Conservation (phyloP, 1,140 invertebrate genomes). For the Plodia interpunctella region DNA sequence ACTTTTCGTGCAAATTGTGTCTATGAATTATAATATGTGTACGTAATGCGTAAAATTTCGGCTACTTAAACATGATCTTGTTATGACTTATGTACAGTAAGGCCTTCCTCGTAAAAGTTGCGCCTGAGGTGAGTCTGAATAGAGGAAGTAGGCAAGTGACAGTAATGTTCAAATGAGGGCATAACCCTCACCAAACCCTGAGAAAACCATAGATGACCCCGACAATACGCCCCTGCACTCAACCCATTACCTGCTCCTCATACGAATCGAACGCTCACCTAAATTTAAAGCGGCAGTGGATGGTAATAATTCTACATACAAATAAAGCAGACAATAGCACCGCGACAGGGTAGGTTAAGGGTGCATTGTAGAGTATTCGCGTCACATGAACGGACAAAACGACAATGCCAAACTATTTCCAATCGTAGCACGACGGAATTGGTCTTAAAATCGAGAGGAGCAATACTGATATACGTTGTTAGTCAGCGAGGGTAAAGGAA, state of each 20-base stretch:
- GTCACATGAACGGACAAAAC: constrained; percentile 43
- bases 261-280: background rate
- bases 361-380: constrained; percentile 64
- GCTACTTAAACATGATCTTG: background rate
- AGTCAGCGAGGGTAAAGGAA: constrained; percentile 36
- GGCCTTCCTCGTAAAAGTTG: constrained; percentile 34
- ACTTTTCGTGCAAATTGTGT: too few species aligned
- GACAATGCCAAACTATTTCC: constrained; percentile 17
- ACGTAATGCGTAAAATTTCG: background rate
- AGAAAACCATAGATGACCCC: constrained; percentile 3
- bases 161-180: constrained; percentile 58
- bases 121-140: constrained; percentile 41
- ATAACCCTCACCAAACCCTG: constrained; percentile 24
- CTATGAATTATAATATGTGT: too few species aligned
- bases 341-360: constrained; percentile 64
- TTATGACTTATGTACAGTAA: background rate
- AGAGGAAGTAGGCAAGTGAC: constrained; percentile 50
- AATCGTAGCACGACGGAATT: constrained; percentile 15
- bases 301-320: constrained; percentile 1
- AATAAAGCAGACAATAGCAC: constrained; percentile 20
- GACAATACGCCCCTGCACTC: background rate
- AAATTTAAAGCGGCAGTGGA: constrained; percentile 35
- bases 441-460: constrained; percentile 17
- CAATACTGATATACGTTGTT: constrained; percentile 20
- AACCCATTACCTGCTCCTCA: background rate